Evolutionary conservation across 2,797 vertebrate species (phyloP), one percentile per base, ranked within the genome.

Genomic region (Adelosebastes latens): DNA sequence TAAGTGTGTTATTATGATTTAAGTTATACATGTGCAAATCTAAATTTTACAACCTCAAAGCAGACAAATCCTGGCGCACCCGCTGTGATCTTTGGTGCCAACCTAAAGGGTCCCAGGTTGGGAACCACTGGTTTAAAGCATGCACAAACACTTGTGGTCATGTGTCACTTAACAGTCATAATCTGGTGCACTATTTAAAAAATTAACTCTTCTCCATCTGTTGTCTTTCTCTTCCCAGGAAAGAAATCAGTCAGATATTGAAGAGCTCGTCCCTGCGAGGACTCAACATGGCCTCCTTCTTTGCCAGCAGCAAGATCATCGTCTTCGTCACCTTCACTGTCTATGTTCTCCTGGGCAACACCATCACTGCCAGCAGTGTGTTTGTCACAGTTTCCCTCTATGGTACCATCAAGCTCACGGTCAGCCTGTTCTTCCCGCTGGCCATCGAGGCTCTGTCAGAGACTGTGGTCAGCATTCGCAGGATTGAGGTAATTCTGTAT

Each of bases 261-360:
- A 96, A 90, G 91, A 99, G 97, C 88, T 98, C 97, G 69, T 98
- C 97, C 83, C 96, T 99, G 5, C 96, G 98, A 74, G 98, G 97
- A 12, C 90, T 99, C 93, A 98, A 99, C 91, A 95, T 99, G 95
- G 97, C 97, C 6, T 97, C 96, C 0, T 99, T 97, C 95, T 99
- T 98, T 25, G 91, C 95, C 71, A 96, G 96, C 52, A 97, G 95
- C 96, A 99, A 99, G 94, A 94, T 99, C 82, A 97, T 97, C 1
- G 77, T 98, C 62, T 99, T 97, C 22, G 89, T 97, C 74, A 98
- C 97, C 22, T 99, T 99, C 92, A 93, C 96, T 1, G 90, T 95
- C 0, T 97, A 97, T 0, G 95, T 96, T 1, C 92, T 98, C 0
- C 94, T 97, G 49, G 98, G 98, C 77, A 96, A 98, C 18, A 8